These are phyloP conservation scores for Cladopsammia gracilis DNA, from an alignment of 64 coral and sea anemone species.

Conservation along the genomic window DNA sequence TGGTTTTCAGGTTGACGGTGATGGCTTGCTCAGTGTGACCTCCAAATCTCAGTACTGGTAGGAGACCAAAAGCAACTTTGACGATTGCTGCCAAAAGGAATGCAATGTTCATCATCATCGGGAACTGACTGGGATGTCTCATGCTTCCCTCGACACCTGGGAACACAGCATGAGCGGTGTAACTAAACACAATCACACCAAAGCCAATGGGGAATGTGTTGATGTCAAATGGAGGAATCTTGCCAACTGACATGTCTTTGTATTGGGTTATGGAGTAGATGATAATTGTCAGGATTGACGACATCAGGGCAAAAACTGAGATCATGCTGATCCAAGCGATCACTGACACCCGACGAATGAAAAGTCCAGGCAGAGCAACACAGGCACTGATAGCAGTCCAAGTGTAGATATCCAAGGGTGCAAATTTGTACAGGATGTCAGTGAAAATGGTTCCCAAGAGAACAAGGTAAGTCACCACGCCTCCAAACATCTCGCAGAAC, in stretches of 20 bases:
- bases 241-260: constrained; percentile 63
- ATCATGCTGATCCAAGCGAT: constrained; percentile 96
- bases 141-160: constrained; percentile 91
- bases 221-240: constrained; percentile 76
- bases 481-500: constrained; percentile 94
- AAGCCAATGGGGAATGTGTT: constrained; percentile 81
- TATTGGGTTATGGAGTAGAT: constrained; percentile 79
- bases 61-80: constrained; percentile 79
- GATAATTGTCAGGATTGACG: constrained; percentile 72
- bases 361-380: constrained; percentile 75
- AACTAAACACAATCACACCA: constrained; percentile 93
- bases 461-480: constrained; percentile 82
- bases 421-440: constrained; percentile 60
- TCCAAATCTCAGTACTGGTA: constrained; percentile 83
- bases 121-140: constrained; percentile 76
- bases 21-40: constrained; percentile 71
- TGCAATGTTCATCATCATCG: constrained; percentile 90
- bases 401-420: constrained; percentile 66
- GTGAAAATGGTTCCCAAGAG: constrained; percentile 78
- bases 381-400: constrained; percentile 82
- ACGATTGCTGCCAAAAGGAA: constrained; percentile 76
- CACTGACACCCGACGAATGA: constrained; percentile 89
- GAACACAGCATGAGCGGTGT: constrained; percentile 85
- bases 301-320: constrained; percentile 84
- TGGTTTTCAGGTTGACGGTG: constrained; percentile 82